Conservation (phyloP, 37 sponge, comb jelly and placozoan genomes). For the Theonella swinhoei region DNA sequence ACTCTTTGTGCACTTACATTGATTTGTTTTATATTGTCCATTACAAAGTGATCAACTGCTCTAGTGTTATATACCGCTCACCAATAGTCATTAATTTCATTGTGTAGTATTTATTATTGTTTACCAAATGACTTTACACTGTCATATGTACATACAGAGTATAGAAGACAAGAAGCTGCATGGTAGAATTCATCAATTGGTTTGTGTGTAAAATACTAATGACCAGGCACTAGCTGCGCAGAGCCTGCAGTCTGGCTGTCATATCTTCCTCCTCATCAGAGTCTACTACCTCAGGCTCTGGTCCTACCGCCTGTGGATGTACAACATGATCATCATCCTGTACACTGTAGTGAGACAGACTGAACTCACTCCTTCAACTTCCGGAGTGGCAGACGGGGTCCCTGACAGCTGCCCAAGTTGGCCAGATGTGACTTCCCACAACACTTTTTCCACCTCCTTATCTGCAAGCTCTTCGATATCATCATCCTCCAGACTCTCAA, state of each 20-base stretch:
- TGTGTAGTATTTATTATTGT: no score
- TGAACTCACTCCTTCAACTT: constrained; percentile 21
- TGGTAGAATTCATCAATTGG: no score
- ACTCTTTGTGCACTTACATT: neutral
- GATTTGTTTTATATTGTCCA: neutral
- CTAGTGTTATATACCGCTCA: no score
- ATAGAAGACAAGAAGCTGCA: no score
- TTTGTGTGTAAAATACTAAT: no score
- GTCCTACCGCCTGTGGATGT: constrained; percentile 18
- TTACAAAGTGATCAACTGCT: no score
- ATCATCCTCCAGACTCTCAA: constrained; percentile 94
- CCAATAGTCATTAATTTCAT: no score
- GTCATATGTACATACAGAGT: no score
- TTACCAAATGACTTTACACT: no score
- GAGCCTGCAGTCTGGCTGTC: constrained; percentile 45
- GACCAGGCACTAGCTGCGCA: constrained; percentile 33
- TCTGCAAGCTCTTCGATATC: constrained; percentile 95
- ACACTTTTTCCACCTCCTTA: constrained; percentile 92
- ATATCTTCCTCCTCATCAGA: constrained; percentile 46
- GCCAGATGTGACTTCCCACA: constrained; percentile 92
- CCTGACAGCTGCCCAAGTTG: constrained; percentile 38
- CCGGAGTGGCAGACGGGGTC: neutral
- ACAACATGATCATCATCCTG: neutral
- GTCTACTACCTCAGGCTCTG: constrained; percentile 1
- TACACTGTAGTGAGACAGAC: neutral